Base-by-base conservation (phyloP, 2,113 vertebrate species). In the Mormyrus iriodes region DNA sequence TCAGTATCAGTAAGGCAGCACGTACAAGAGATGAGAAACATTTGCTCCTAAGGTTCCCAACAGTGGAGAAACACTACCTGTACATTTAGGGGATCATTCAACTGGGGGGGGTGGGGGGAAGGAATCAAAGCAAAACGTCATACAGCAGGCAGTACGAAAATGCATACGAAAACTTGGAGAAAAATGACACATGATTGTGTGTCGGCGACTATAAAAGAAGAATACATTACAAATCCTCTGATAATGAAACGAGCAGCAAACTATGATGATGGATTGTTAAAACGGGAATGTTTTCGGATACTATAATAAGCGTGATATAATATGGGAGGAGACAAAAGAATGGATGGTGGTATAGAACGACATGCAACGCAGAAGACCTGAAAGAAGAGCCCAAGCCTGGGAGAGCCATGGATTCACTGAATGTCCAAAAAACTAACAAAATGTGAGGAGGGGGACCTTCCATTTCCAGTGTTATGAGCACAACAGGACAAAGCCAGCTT, bases 1-100 rank as follows among this genome's bases (percentile, higher is more conserved):
- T 93, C 91, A 83, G 89, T 90, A 93, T 92, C 91, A 84, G 92
- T 92, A 95, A 95, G 94, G 93, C 94, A 94, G 92, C 92, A 88
- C 93, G 90, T 90, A 93, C 85, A 92, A 91, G 49, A 93, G 91
- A 88, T 35, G 58, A 93, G 92, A 90, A 90, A 89, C 87, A 90
- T 92, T 92, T 79, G 90, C 92, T 76, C 89, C 88, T 85, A 89
- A 85, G 49, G 61, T 65, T 90, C 87, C 86, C 89, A 82, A 88
- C 82, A 89, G 86, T 88, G 10, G 73, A 31, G 61, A 88, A 89
- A 61, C 89, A 76, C 69, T 90, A 92, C 87, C 88, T 91, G 93
- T 90, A 89, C 88, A 53, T 19, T 31, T 84, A 84, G 51, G 76
- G 35, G 76, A 10, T n/a, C 21, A 19, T 8, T 83, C 42, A 83